Evolutionary conservation across 2,797 vertebrate genomes (phyloP).

Genomic region (Epinephelus awoara): DNA sequence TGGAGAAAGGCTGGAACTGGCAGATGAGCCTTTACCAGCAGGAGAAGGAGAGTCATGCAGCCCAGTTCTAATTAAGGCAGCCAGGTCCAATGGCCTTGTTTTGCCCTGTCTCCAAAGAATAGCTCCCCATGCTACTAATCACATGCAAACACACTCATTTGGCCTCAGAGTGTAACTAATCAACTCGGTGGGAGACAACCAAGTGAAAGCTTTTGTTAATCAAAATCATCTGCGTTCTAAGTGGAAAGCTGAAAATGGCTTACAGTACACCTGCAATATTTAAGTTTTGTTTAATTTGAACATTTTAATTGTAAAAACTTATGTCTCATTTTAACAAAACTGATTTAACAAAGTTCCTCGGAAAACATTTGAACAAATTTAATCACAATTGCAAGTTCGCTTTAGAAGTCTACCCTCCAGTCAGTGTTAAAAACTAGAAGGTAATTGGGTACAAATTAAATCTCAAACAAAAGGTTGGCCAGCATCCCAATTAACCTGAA

Average conservation of each 20-base stretch:
- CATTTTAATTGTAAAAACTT: constrained; percentile 11
- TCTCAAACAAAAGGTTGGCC: not conserved
- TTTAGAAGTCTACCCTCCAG: constrained; percentile 4
- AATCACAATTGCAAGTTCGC: not conserved
- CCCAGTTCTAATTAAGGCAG: constrained; percentile 78
- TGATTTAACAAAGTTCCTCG: constrained; percentile 1
- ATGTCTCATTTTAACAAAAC: not conserved
- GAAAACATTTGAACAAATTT: constrained; percentile 15
- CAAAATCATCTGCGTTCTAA: constrained; percentile 60
- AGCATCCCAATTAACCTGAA: constrained; percentile 52
- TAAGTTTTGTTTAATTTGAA: not conserved
- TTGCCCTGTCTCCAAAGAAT: constrained; percentile 64
- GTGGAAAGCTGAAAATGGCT: constrained; percentile 12
- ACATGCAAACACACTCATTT: constrained; percentile 74
- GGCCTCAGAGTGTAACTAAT: constrained; percentile 66
- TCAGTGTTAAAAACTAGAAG: not conserved
- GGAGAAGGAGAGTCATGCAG: constrained; percentile 67
- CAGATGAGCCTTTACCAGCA: constrained; percentile 74
- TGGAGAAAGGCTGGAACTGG: constrained; percentile 59
- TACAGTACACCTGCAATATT: not conserved
- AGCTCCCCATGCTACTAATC: constrained; percentile 73
- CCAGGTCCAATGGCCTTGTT: constrained; percentile 73
- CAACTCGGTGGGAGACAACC: constrained; percentile 59
- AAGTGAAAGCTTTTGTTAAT: constrained; percentile 58
- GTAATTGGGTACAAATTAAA: constrained; percentile 5